Evolutionary conservation across 2,113 vertebrate species (phyloP).

Genomic region (Zapornia atra): DNA sequence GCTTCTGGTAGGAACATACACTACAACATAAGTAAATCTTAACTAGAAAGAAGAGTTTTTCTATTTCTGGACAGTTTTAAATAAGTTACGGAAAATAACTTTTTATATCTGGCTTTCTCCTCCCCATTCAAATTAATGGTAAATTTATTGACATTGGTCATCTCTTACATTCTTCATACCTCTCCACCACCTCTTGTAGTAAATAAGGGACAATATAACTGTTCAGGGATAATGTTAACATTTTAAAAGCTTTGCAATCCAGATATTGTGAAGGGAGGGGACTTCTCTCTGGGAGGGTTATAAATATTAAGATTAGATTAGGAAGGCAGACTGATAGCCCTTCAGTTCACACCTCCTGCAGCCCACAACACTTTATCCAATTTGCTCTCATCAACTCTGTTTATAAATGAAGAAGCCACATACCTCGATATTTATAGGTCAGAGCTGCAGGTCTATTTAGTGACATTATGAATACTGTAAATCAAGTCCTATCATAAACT

Average conservation of each 20-base stretch:
- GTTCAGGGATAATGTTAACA: not conserved
- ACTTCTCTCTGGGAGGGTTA: not conserved
- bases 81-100: not conserved
- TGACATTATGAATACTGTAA: constrained; percentile 25
- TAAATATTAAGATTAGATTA: constrained; percentile 35
- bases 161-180: not conserved
- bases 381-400: not conserved
- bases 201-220: not conserved
- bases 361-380: constrained; percentile 3
- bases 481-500: constrained; percentile 24
- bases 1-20: not conserved
- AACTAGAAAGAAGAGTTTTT: not conserved
- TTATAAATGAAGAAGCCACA: constrained; percentile 27
- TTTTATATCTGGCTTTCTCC: not conserved
- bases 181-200: not conserved
- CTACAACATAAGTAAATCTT: not conserved
- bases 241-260: not conserved
- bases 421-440: constrained; percentile 28
- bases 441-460: constrained; percentile 12
- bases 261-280: not conserved
- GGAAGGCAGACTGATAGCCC: not conserved
- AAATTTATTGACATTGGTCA: not conserved
- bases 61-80: not conserved
- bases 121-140: not conserved
- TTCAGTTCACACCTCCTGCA: constrained; percentile 20